Evolutionary conservation across 1,140 invertebrate genomes (phyloP).

Genomic region (Saccostrea echinata): DNA sequence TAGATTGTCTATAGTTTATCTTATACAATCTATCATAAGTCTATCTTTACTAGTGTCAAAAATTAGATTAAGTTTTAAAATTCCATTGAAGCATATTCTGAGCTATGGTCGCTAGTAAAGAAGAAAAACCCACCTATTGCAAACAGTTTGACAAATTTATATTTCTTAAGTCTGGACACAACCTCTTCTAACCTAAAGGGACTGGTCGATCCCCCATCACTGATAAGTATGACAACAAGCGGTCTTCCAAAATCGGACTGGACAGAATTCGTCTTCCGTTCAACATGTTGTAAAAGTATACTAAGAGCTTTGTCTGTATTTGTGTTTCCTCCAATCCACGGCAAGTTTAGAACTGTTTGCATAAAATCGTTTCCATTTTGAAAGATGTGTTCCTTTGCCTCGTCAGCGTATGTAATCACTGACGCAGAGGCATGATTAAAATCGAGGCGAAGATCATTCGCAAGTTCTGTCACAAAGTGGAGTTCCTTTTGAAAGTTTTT

Average conservation of each 20-base stretch:
- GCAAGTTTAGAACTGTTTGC: conserved; percentile 44
- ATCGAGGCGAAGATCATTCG: conserved; percentile 19
- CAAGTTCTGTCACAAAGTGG: conserved; percentile 40
- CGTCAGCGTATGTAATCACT: conserved; percentile 39
- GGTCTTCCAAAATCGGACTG: not conserved
- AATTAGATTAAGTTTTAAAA: not conserved
- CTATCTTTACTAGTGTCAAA: not conserved
- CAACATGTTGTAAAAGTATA: conserved; percentile 30
- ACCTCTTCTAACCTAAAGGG: conserved; percentile 7
- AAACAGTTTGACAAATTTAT: conserved; percentile 38
- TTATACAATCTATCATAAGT: not conserved
- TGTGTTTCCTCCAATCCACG: conserved; percentile 55
- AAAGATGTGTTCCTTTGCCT: conserved; percentile 37
- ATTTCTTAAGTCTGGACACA: not conserved
- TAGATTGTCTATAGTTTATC: not conserved
- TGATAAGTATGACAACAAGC: conserved; percentile 24
- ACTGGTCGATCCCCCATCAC: conserved; percentile 39
- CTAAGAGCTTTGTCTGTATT: conserved; percentile 57
- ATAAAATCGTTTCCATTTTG: conserved; percentile 32
- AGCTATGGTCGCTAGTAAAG: not conserved
- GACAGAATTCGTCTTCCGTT: not conserved
- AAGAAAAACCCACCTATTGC: conserved; percentile 34
- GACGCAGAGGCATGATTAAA: not conserved
- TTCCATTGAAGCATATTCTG: not conserved
- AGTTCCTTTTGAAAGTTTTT: conserved; percentile 49